Evolutionary conservation across 1,140 invertebrate species (phyloP), one percentile per base, ranked within the genome.

Genomic region (Pseudomyrmex concolor): DNA sequence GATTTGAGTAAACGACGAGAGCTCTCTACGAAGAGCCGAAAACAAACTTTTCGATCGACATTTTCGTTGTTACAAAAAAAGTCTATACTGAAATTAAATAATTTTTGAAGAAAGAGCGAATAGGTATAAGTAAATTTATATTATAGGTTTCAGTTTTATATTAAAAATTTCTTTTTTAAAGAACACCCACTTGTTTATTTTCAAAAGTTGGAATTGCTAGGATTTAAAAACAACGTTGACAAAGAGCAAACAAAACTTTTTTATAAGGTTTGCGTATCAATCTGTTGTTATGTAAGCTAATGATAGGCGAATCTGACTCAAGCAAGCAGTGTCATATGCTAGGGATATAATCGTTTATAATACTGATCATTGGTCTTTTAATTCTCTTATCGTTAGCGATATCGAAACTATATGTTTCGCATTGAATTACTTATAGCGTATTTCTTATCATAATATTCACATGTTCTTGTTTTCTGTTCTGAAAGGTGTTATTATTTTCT

Each of bases 251-350:
- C 7, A 19, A 48, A n/a, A 34, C 34, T 34, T 70, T 50, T 70
- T 17, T 57, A 17, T 4, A 48, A 78, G 13, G 51, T 50, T 70
- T 25, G 17, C 71, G 22, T 5, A 43, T 70, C 50, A 71, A 71
- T 80, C 54, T 34, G 22, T 60, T 12, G 76, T 80, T 80, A 80
- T 17, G 3, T 80, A 80, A 80, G 66, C 45, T 19, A 34, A 80
- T 59, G 66, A 80, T 80, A 70, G 54, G 66, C 43, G 8, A 71
- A 50, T 8, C 12, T 10, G 51, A n/a, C 17, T 57, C 74, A n/a
- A 78, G 54, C 17, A n/a, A 4, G 62, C 17, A 48, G 34, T 17
- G 66, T 80, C 76, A 80, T 5, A 80, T 5, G 2, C n/a, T 34
- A 17, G 34, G 0, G 8, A 57, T 48, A 9, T 78, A 48, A 78